A percentile compares a stretch with the other conserved stretches of the same genome.
These are phyloP conservation scores for Brotula barbata DNA, from an alignment of 2,797 vertebrate species.

Conservation along the genomic window DNA sequence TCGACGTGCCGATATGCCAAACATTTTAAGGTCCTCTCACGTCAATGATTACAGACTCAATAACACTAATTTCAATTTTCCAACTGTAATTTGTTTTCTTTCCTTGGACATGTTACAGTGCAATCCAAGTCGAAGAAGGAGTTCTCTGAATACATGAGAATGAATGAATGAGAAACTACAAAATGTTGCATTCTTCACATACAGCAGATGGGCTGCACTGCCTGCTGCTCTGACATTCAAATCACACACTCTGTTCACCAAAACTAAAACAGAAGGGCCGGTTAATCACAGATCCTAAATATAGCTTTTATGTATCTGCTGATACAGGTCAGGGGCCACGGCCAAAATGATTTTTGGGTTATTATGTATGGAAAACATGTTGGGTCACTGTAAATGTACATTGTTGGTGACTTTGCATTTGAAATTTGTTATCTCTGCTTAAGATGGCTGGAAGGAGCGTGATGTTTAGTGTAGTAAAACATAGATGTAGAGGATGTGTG, in stretches of 20 bases:
- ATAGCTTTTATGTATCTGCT: too few species aligned
- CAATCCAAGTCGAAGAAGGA: slow-evolving; percentile 13
- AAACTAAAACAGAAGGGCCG: slow-evolving; percentile 47
- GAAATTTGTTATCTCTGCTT: too few species aligned
- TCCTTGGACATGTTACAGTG: background rate
- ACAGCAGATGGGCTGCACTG: slow-evolving; percentile 62
- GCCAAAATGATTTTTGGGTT: too few species aligned
- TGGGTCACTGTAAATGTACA: slow-evolving; percentile 1
- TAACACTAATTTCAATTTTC: too few species aligned
- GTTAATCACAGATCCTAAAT: slow-evolving; percentile 35
- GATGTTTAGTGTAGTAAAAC: too few species aligned
- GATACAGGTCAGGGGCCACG: too few species aligned
- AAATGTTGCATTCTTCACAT: slow-evolving; percentile 50
- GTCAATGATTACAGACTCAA: background rate
- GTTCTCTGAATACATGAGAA: slow-evolving; percentile 44
- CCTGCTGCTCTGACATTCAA: slow-evolving; percentile 33
- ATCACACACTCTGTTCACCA: slow-evolving; percentile 57
- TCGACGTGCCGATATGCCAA: slow-evolving; percentile 3
- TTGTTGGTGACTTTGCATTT: too few species aligned
- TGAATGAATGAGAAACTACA: slow-evolving; percentile 57
- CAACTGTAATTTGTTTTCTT: background rate
- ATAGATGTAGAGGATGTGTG: too few species aligned
- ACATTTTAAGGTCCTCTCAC: background rate
- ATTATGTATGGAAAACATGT: background rate
- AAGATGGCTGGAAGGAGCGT: too few species aligned